Percentiles rank a stretch among this genome's conserved stretches.
Evolutionary conservation across 2,888 invertebrate genomes (phyloP).

Genomic region (Lymantria monacha): DNA sequence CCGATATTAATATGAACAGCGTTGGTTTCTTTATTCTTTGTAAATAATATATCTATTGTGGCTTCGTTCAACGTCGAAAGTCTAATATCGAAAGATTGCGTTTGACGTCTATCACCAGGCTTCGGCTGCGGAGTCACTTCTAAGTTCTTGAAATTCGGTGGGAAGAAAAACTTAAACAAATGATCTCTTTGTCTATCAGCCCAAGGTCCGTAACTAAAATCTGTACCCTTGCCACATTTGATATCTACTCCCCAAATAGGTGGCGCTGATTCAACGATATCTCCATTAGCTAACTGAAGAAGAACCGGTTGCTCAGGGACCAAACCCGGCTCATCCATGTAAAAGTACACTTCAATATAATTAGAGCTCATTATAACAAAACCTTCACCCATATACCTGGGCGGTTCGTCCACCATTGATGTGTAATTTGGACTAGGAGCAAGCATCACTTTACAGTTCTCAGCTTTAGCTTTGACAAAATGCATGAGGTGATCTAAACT

Average conservation of each 20-base stretch:
- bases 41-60: constrained; percentile 97
- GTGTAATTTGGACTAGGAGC: constrained; percentile 98
- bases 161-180: constrained; percentile 97
- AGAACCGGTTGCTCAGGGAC: constrained; percentile 96
- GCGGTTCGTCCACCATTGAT: constrained; percentile 96
- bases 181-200: constrained; percentile 98
- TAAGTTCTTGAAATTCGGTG: constrained; percentile 91
- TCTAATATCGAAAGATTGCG: constrained; percentile 95
- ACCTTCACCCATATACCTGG: constrained; percentile 98
- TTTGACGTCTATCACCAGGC: constrained; percentile 93
- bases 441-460: constrained; percentile 96
- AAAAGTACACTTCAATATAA: constrained; percentile 96
- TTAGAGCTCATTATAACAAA: constrained; percentile 98
- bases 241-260: constrained; percentile 98
- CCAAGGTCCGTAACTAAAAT: constrained; percentile 99
- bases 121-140: constrained; percentile 90
- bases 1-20: constrained; percentile 98
- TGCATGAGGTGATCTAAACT: constrained; percentile 97
- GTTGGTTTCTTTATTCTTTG: constrained; percentile 96
- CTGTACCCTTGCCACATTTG: constrained; percentile 96
- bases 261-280: constrained; percentile 95
- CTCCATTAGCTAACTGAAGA: constrained; percentile 94
- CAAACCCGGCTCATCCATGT: constrained; percentile 97
- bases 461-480: constrained; percentile 95
- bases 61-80: constrained; percentile 95